Percentiles rank a stretch among this genome's conserved stretches.
These are phyloP conservation scores for Drosophila barbarae DNA, from an alignment of 2,888 invertebrate species.

Conservation along the genomic window DNA sequence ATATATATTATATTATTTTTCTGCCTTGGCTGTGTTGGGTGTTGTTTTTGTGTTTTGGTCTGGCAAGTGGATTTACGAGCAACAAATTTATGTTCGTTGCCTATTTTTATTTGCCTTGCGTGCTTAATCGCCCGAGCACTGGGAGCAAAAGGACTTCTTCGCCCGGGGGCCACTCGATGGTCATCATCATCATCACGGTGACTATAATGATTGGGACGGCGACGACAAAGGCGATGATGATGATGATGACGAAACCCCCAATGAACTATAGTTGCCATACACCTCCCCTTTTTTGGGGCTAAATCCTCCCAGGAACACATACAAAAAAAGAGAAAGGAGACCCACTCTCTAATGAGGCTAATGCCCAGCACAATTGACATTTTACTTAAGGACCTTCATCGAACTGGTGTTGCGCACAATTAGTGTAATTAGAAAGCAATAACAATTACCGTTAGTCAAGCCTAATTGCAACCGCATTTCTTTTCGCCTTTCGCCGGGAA, in stretches of 20 bases:
- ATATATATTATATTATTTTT: conserved; percentile 22
- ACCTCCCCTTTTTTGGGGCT: conserved; percentile 22
- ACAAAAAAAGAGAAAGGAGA: neutral
- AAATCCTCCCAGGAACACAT: neutral
- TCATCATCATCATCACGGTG: conserved; percentile 12
- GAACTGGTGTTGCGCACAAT: conserved; percentile 51
- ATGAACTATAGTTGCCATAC: conserved; percentile 43
- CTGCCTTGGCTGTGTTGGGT: conserved; percentile 15
- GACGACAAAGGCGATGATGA: conserved; percentile 1
- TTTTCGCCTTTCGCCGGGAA: conserved; percentile 23
- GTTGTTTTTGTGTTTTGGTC: conserved; percentile 39
- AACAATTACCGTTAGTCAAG: conserved; percentile 63
- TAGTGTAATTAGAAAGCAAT: conserved; percentile 72
- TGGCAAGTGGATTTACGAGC: conserved; percentile 70
- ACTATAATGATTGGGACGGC: conserved; percentile 1
- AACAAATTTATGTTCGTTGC: conserved; percentile 73
- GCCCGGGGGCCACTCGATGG: conserved; percentile 37
- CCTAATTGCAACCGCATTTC: conserved; percentile 42
- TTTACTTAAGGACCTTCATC: conserved; percentile 65
- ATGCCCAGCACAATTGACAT: conserved; percentile 68
- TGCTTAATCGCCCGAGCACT: conserved; percentile 65
- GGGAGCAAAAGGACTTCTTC: conserved; percentile 33
- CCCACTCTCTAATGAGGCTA: conserved; percentile 57
- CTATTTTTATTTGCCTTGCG: conserved; percentile 75
- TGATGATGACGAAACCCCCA: conserved; percentile 5